Percentiles rank a stretch among this genome's conserved stretches.
Evolutionary conservation across 2,113 vertebrate genomes (phyloP).

Genomic region (Emydura subglobosa): DNA sequence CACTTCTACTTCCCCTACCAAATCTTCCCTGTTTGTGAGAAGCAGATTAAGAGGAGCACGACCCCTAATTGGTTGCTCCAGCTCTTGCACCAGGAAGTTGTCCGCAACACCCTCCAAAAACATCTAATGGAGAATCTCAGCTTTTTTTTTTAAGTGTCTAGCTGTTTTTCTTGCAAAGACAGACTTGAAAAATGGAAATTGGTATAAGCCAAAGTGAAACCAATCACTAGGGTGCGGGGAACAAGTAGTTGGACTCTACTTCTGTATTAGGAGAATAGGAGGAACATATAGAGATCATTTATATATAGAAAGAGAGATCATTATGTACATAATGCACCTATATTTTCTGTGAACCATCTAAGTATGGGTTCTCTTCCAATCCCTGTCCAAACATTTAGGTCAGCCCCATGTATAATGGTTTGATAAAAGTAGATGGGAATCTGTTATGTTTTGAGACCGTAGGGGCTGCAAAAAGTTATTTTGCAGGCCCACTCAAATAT

Average conservation of each 20-base stretch:
- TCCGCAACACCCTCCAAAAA: too few species aligned
- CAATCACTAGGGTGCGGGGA: constrained; percentile 53
- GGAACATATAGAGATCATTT: too few species aligned
- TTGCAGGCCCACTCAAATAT: background rate
- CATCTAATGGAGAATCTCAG: background rate
- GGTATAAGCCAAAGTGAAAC: constrained; percentile 41
- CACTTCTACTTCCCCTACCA: too few species aligned
- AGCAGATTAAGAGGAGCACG: too few species aligned
- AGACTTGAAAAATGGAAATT: constrained; percentile 55
- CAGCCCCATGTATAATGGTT: background rate
- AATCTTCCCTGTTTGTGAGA: too few species aligned
- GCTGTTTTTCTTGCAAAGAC: background rate
- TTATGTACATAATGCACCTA: background rate
- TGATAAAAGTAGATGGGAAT: background rate
- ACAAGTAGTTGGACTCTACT: background rate
- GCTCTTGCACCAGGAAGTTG: too few species aligned
- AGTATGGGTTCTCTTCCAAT: background rate
- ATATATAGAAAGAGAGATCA: background rate
- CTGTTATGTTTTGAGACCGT: background rate
- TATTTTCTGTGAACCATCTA: background rate
- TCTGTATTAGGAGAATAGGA: too few species aligned
- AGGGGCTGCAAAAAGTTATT: background rate
- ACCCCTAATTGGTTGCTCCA: too few species aligned
- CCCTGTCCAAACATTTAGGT: background rate
- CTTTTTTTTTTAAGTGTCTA: background rate